Evolutionary conservation across 2,888 invertebrate genomes (phyloP), one percentile per base, ranked within the genome.

Genomic region (Cylindroiulus punctatus): DNA sequence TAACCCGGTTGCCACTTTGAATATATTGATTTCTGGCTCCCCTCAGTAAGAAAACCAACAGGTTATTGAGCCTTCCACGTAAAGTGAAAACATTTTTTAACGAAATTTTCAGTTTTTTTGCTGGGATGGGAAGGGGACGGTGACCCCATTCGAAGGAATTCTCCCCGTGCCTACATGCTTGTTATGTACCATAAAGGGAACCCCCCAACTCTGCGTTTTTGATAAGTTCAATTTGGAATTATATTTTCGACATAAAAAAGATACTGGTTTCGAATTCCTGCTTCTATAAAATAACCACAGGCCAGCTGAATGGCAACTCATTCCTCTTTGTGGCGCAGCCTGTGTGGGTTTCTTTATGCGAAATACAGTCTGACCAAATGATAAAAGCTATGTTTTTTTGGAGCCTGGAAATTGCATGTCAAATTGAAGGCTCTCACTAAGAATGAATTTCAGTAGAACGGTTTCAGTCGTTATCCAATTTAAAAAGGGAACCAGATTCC

Each of bases 141-240:
- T 65, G 65, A 65, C 65, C 65, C 65, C 65, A 65, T 65, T 65
- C n/a, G 26, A 65, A 65, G 65, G 65, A 65, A 65, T 65, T 65
- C 65, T 22, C 65, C 65, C 65, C 65, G n/a, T 26, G 26, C 65
- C 65, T 65, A 65, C 65, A 7, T 65, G 26, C 65, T 65, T 65
- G 65, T 65, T 26, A 65, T 10, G 22, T 65, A 65, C 65, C 22
- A 65, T 65, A 65, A 65, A 26, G 26, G 10, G 65, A 22, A n/a
- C 65, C 65, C 65, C 65, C 65, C 26, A 65, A 65, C 26, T 65
- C 65, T 65, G 65, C 65, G 65, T 65, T 65, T 65, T 65, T 65
- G 65, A 65, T 65, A 22, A 65, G 65, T 65, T 65, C 65, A 65
- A 65, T 65, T 65, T 65, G 0, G 3, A 65, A 65, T 8, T 57